Percentiles rank a stretch among this genome's conserved stretches.
Evolutionary conservation across 1,140 invertebrate species (phyloP).

Genomic region (Caenorhabditis remanei): DNA sequence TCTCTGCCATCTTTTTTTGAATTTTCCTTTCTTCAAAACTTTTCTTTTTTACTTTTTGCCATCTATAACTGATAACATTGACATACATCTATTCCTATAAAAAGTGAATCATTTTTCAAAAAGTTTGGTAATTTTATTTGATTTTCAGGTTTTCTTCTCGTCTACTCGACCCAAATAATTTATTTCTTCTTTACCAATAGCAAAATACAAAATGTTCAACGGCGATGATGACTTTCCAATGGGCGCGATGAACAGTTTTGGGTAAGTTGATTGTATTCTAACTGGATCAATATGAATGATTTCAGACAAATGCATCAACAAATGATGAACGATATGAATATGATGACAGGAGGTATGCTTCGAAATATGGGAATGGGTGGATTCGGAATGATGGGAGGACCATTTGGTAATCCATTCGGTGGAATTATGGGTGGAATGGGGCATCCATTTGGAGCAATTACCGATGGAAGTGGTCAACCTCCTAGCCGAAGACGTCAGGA

Average conservation of each 20-base stretch:
- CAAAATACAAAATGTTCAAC: constrained; percentile 19
- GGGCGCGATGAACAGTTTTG: constrained; percentile 23
- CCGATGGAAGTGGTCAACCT: constrained; percentile 41
- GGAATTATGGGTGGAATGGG: not conserved
- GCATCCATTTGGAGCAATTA: constrained; percentile 20
- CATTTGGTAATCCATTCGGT: constrained; percentile 29
- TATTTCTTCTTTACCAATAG: not conserved
- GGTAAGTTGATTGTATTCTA: not conserved
- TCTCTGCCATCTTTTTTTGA: constrained; percentile 5
- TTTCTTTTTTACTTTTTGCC: not conserved
- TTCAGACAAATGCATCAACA: constrained; percentile 42
- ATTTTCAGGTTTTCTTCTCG: not conserved
- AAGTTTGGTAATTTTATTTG: not conserved
- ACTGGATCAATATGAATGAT: not conserved
- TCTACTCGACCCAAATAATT: constrained; percentile 6
- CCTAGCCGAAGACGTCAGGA: constrained; percentile 5
- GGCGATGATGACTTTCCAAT: constrained; percentile 43
- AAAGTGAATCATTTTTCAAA: constrained; percentile 23
- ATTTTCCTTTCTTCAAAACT: not conserved
- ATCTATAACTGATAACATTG: constrained; percentile 2
- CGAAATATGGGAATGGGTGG: constrained; percentile 43
- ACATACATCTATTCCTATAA: not conserved
- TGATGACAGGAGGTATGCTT: constrained; percentile 48
- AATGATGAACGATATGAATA: constrained; percentile 44
- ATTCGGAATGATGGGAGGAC: constrained; percentile 14